Evolutionary conservation across 2,113 vertebrate genomes (phyloP).

Genomic region (Pedionomus torquatus): DNA sequence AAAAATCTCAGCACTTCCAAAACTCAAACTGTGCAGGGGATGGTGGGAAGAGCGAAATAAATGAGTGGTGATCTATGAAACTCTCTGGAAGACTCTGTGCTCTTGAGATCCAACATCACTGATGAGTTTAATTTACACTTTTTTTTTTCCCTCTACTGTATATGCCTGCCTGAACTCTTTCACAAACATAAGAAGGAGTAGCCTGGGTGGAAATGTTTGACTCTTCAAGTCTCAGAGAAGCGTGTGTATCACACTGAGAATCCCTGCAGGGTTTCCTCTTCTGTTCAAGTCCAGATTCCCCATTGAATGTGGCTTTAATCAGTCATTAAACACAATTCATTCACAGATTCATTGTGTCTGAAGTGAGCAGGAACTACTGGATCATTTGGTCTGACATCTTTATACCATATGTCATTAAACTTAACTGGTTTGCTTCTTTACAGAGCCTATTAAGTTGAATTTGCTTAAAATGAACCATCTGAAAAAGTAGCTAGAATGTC

Average conservation of each 20-base stretch:
- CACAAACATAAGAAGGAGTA: not conserved
- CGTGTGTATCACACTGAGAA: not conserved
- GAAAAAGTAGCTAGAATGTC: not conserved
- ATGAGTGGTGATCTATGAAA: not conserved
- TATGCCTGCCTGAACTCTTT: rapidly evolving
- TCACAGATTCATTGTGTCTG: not conserved
- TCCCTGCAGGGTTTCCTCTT: not conserved
- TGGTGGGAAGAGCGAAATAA: not conserved
- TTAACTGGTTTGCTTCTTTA: not conserved
- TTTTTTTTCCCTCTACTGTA: not conserved
- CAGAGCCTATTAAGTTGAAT: not conserved
- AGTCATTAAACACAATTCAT: not conserved
- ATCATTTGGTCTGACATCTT: not conserved
- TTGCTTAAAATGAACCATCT: not conserved
- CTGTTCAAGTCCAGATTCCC: not conserved
- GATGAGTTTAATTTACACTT: not conserved
- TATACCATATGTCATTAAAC: not conserved
- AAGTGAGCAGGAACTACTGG: not conserved
- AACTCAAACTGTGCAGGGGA: not conserved
- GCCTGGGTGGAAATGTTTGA: not conserved
- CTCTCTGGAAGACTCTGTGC: not conserved
- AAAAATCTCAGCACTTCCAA: not conserved
- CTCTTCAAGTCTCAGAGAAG: not conserved
- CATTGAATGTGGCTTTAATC: not conserved
- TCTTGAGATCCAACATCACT: not conserved